Evolutionary conservation across 2,888 invertebrate genomes (phyloP).

Genomic region (Eudasyphora cyanicolor): DNA sequence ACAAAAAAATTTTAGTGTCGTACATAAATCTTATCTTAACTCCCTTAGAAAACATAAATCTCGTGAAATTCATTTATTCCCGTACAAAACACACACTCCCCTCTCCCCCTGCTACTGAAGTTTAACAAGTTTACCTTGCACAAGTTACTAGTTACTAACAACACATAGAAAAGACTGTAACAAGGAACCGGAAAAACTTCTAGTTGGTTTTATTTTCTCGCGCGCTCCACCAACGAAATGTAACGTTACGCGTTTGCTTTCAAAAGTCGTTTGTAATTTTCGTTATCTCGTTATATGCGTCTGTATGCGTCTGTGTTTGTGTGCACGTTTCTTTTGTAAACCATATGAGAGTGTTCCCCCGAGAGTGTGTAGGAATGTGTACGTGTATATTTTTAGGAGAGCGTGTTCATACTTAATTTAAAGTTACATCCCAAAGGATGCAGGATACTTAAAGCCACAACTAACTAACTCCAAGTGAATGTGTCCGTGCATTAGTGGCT

Average conservation of each 20-base stretch:
- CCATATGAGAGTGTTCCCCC: neutral
- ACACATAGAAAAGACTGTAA: neutral
- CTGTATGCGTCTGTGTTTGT: neutral
- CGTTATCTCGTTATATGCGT: neutral
- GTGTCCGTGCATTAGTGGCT: conserved; percentile 18
- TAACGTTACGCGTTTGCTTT: neutral
- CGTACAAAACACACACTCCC: neutral
- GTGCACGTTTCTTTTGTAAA: neutral
- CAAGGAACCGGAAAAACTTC: neutral
- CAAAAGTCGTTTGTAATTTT: neutral
- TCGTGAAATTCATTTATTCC: neutral
- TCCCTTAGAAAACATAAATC: conserved; percentile 6
- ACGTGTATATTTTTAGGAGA: neutral
- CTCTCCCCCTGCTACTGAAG: neutral
- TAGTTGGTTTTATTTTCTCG: neutral
- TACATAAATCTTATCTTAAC: neutral
- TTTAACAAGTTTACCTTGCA: neutral
- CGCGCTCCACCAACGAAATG: neutral
- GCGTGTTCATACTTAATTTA: conserved; percentile 29
- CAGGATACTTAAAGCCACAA: neutral
- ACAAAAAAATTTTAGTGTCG: neutral
- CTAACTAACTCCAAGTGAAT: conserved; percentile 14
- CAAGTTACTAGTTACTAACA: too few species aligned
- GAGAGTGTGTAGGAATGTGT: neutral
- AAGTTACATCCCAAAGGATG: conserved; percentile 33